Percentiles rank a stretch among this genome's conserved stretches.
Evolutionary conservation across 1,140 invertebrate species (phyloP).

Genomic region (Drosophila murphyi): DNA sequence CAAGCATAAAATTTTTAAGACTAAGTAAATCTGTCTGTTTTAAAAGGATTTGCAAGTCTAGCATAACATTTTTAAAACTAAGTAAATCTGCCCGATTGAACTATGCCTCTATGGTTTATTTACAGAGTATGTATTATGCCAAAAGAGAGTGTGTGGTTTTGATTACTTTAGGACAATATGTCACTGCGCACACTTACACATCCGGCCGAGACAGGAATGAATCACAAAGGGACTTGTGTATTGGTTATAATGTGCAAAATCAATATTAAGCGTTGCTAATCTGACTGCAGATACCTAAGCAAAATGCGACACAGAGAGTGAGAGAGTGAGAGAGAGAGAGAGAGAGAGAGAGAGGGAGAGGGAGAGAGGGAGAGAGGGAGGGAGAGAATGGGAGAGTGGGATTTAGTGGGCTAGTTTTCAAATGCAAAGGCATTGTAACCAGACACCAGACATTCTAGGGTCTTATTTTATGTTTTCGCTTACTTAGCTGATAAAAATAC

Average conservation of each 20-base stretch:
- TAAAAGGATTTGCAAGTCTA: too few species aligned
- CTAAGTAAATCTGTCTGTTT: too few species aligned
- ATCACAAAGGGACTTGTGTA: slow-evolving; percentile 38
- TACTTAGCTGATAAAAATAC: slow-evolving; percentile 70
- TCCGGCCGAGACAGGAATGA: slow-evolving; percentile 19
- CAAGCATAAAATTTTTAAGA: too few species aligned
- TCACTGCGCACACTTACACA: slow-evolving; percentile 38
- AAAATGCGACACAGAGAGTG: neutral
- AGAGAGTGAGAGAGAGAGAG: neutral
- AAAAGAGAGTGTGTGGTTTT: too few species aligned
- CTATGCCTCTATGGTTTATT: too few species aligned
- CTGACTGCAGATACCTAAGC: slow-evolving; percentile 7
- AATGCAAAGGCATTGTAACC: slow-evolving; percentile 13
- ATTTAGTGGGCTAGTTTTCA: neutral
- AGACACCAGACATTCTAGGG: slow-evolving; percentile 5
- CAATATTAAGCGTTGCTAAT: slow-evolving; percentile 60
- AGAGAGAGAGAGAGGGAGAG: too few species aligned
- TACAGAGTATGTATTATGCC: too few species aligned
- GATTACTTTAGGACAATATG: slow-evolving; percentile 12
- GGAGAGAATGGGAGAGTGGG: neutral
- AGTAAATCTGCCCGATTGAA: too few species aligned
- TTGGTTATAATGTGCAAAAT: slow-evolving; percentile 52
- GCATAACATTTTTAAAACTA: too few species aligned
- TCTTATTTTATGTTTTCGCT: slow-evolving; percentile 46
- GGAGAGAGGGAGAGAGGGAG: neutral